phyloP scores from a whole-genome alignment of 2,113 vertebrate species.

The Lepus americanus region DNA sequence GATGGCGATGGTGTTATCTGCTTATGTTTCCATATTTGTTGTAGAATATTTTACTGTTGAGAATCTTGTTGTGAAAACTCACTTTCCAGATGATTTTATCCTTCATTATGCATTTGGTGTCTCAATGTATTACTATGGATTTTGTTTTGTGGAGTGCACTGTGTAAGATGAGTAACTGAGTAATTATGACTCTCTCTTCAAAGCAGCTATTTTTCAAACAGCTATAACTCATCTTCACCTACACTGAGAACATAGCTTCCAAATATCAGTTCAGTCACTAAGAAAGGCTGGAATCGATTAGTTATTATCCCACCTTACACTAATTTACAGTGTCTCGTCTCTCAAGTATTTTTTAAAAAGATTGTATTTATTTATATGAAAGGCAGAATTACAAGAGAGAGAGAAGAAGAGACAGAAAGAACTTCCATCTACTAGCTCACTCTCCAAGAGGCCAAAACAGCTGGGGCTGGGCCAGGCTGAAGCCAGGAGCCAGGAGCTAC shows the following conservation, averaged over 20 bases:
- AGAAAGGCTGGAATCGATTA: neutral
- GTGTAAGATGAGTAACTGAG: neutral
- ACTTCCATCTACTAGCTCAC: too few species aligned
- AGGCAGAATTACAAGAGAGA: too few species aligned
- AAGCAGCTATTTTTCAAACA: neutral
- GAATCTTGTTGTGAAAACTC: neutral
- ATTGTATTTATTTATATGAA: too few species aligned
- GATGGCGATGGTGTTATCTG: neutral
- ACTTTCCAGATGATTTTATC: neutral
- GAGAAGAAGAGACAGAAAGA: too few species aligned
- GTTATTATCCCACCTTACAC: neutral
- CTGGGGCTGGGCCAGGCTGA: too few species aligned
- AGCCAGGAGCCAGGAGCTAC: too few species aligned
- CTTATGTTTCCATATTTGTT: neutral
- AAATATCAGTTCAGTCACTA: neutral
- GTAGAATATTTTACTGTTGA: neutral
- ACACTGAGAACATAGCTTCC: neutral
- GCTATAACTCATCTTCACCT: neutral
- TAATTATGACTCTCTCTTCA: neutral
- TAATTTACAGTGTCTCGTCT: neutral
- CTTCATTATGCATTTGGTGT: neutral
- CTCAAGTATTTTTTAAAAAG: neutral
- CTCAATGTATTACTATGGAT: neutral
- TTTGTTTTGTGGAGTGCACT: neutral
- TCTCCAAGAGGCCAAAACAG: too few species aligned